Evolutionary conservation across 2,113 vertebrate species (phyloP), one percentile per base, ranked within the genome.

Genomic region (Peromyscus maniculatus): DNA sequence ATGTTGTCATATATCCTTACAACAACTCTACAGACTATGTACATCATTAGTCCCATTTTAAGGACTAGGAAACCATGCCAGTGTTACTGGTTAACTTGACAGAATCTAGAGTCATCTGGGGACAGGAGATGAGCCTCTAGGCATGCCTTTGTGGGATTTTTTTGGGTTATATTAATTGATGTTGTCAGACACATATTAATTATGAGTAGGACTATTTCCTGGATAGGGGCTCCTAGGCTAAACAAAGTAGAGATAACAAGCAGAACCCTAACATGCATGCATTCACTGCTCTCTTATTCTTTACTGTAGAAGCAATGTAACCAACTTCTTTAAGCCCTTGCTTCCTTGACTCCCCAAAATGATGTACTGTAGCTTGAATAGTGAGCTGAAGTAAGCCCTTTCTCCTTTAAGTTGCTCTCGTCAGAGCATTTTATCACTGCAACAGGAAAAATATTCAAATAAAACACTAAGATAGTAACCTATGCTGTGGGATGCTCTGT

Each of bases 41-140:
- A 13, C 80, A 71, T 64, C 22, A 66, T 87, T 69, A 69, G 86
- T 91, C 57, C 11, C 75, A 83, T 92, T 78, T 94, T 86, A 91
- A 80, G 43, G 39, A 92, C 31, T 22, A 72, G 78, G 59, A 92
- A 97, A 83, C 15, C 26, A 86, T 86, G 28, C 46, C 31, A 86
- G 43, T 66, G 16, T 66, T 39, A 31, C 15, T 86, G 7, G 26
- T 46, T 46, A 66, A 19, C 62, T 46, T 86, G 39, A 67, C 19
- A 46, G 62, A 86, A 21, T 86, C 39, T 19, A 12, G 43, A 67
- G 55, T 66, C 39, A 46, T 84, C n/a, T 39, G 82, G n/a, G n/a
- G n/a, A 84, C 57, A 84, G 82, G 22, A 84, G 82, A 64, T 39
- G 57, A 64, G 7, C 39, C 62, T 86, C 62, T 66, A 26, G 57